phyloP scores from a whole-genome alignment of 2,113 vertebrate genomes.

The Alaudala cheleensis region DNA sequence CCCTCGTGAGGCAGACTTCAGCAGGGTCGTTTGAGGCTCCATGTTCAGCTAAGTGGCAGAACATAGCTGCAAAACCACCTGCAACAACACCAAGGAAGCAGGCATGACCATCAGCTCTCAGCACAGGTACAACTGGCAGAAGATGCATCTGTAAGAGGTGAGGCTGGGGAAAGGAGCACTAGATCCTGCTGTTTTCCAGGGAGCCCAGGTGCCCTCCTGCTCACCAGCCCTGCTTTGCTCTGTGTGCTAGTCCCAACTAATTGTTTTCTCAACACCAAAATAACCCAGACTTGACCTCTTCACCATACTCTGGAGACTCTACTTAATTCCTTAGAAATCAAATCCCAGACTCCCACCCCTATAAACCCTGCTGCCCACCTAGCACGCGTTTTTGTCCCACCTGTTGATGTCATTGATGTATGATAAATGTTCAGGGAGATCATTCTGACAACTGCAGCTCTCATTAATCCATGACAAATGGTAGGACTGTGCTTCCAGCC shows the following conservation, averaged over 20 bases:
- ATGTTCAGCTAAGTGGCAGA: not conserved
- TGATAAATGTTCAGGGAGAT: no score
- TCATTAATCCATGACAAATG: not conserved
- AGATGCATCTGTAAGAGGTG: not conserved
- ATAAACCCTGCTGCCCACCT: not conserved
- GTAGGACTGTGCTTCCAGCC: not conserved
- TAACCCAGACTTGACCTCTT: not conserved
- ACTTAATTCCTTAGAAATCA: not conserved
- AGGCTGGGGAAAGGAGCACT: not conserved
- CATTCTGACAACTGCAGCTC: not conserved
- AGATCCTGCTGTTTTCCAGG: not conserved
- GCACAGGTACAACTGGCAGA: no score
- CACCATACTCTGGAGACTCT: not conserved
- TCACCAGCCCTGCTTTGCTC: not conserved
- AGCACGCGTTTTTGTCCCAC: not conserved
- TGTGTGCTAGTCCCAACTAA: no score
- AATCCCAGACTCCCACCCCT: not conserved
- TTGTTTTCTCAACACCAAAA: not conserved
- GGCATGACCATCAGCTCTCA: not conserved
- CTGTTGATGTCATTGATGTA: accelerated
- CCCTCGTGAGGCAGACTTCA: not conserved
- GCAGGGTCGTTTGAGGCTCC: not conserved
- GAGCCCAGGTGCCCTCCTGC: not conserved
- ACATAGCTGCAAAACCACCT: not conserved
- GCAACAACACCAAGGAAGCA: not conserved